Evolutionary conservation across 2,888 invertebrate genomes (phyloP), one percentile per base, ranked within the genome.

Genomic region (Steinernema carpocapsae): DNA sequence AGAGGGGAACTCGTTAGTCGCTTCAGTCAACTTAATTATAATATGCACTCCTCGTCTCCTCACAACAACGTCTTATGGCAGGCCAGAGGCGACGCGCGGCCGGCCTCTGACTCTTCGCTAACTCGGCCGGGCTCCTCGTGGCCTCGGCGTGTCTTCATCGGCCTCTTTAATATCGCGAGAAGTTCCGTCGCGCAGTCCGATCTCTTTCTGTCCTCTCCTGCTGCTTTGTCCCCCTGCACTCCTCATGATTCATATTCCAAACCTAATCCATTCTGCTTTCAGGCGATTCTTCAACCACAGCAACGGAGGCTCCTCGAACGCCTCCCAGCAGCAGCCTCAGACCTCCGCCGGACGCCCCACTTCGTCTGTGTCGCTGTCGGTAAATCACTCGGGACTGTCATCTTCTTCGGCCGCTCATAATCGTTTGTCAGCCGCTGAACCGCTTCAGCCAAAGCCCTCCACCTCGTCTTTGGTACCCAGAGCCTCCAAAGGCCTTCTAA

Each of bases 231-330:
- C 29, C 7, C 29, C 64, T 6, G 29, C 64, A 32, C 64, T 56
- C 64, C 64, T 12, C 64, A 17, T 17, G n/a, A n/a, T 17, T n/a
- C 64, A 26, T 4, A 7, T 14, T 32, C 32, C 64, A 29, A 37
- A 37, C 37, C 37, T 37, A 37, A 37, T 37, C 3, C 10, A 10
- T 37, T 37, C 37, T 48, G 4, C 48, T 48, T 48, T 64, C 64
- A 64, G 64, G 64, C 64, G 64, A 26, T 64, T 64, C 37, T 64
- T 64, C 64, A 29, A 64, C 37, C 64, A 64, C 64, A 64, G 64
- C 64, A 64, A 64, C 64, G 64, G 64, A 64, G 64, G 24, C 14
- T 24, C 22, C 24, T 56, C 56, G 14, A 56, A 26, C 56, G 22
- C 24, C 26, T 56, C 56, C 24, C 56, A 19, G 56, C 56, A 56